Evolutionary conservation across 1,140 invertebrate genomes (phyloP), one percentile per base, ranked within the genome.

Genomic region (Drosophila grimshawi): DNA sequence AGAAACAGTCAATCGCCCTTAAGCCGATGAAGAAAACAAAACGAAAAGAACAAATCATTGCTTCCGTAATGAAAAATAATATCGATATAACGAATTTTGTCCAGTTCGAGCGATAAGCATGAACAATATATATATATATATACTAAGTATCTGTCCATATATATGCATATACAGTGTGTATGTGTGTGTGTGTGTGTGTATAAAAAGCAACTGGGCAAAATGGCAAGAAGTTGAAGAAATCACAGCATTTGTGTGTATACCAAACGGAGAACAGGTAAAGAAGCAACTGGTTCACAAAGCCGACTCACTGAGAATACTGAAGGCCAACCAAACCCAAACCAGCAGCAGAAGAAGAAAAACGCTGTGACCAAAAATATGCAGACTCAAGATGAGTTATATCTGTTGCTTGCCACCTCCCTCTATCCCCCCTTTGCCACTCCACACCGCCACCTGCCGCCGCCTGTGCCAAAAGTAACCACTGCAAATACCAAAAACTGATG

Each of bases 1-100:
- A 10, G 27, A 61, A 45, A 39, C 39, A 56, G 46, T 11, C 65
- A 35, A 61, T 72, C 63, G 7, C 3, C 5, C 5, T 2, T 37
- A 33, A 53, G 39, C 30, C 51, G 39, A 35, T 43, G 61, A 51
- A 27, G 51, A 67, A 68, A 86, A 76, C 46, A 63, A 70, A 79
- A 64, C 37, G 52, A 64, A 77, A 70, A 76, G 45, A 52, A 69
- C 61, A 82, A 79, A 86, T 88, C 82, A 77, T 59, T 63, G 72
- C 62, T 80, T 83, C 76, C 83, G 76, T 70, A 80, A 76, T 80
- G 33, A 33, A 19, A 19, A 19, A 19, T 19, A 46, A 45, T 35
- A 52, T 52, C 45, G 45, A 53, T 70, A 68, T 77, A 78, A 76
- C 39, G 80, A 60, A 82, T 79, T 76, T 72, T 61, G 29, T 63